These are phyloP conservation scores for Saccostrea echinata DNA, from an alignment of 1,140 invertebrate genomes.

Conservation along the genomic window DNA sequence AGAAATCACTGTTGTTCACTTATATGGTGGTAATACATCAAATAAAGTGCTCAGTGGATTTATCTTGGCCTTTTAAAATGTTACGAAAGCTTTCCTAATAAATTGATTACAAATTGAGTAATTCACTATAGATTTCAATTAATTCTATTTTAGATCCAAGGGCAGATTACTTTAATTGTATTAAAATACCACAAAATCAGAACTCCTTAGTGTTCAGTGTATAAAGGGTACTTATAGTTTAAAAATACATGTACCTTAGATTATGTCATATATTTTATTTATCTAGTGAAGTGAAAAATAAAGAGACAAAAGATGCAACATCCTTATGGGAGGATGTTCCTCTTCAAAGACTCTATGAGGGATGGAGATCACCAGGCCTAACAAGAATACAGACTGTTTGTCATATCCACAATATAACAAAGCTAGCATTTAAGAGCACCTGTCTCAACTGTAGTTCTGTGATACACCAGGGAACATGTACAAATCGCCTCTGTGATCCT, in stretches of 20 bases:
- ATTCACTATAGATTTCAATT: too few species aligned
- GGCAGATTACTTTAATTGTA: too few species aligned
- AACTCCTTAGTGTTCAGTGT: too few species aligned
- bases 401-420: conserved; percentile 18
- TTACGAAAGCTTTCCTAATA: too few species aligned
- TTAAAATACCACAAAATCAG: too few species aligned
- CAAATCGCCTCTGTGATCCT: not conserved
- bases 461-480: not conserved
- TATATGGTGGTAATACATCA: too few species aligned
- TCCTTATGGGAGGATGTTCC: not conserved
- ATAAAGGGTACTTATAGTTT: not conserved
- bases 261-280: not conserved
- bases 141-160: too few species aligned
- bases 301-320: not conserved
- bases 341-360: not conserved
- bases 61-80: too few species aligned
- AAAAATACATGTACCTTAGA: not conserved
- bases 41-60: too few species aligned
- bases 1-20: too few species aligned
- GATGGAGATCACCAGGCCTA: not conserved
- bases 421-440: not conserved
- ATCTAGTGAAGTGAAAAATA: not conserved
- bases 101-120: too few species aligned
- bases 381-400: not conserved
- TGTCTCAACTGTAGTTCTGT: conserved; percentile 7